Conservation (phyloP, 2,113 vertebrate genomes). For the Grus americana region DNA sequence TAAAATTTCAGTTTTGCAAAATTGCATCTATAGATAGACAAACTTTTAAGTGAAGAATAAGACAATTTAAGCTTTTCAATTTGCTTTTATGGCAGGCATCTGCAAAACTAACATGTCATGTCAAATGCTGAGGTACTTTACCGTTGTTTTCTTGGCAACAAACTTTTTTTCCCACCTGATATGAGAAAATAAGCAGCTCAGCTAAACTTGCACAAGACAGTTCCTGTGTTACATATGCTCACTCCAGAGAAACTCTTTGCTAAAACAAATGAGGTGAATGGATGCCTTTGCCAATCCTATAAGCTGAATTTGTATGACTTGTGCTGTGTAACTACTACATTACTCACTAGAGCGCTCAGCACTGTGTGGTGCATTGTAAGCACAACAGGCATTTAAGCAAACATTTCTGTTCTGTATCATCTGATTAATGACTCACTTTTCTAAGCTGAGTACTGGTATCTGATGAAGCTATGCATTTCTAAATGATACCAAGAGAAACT, state of each 20-base stretch:
- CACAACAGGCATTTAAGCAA: neutral
- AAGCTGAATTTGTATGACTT: neutral
- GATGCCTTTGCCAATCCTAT: neutral
- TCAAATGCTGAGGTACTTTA: neutral
- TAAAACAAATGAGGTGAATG: neutral
- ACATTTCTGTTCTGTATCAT: neutral
- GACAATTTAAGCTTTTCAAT: neutral
- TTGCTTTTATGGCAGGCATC: neutral
- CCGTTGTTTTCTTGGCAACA: neutral
- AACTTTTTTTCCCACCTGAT: neutral
- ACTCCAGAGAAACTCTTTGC: neutral
- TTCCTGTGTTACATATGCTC: neutral
- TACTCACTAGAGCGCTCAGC: accelerated
- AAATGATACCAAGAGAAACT: neutral
- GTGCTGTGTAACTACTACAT: neutral
- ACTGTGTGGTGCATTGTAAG: neutral
- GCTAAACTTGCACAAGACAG: neutral
- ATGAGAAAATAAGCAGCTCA: neutral
- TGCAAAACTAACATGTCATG: neutral
- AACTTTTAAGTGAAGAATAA: neutral
- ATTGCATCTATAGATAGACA: neutral
- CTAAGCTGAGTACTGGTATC: neutral
- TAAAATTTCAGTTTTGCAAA: neutral
- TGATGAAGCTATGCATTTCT: neutral
- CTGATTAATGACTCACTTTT: neutral